Evolutionary conservation across 2,888 invertebrate genomes (phyloP).

Genomic region (Nomada flava): DNA sequence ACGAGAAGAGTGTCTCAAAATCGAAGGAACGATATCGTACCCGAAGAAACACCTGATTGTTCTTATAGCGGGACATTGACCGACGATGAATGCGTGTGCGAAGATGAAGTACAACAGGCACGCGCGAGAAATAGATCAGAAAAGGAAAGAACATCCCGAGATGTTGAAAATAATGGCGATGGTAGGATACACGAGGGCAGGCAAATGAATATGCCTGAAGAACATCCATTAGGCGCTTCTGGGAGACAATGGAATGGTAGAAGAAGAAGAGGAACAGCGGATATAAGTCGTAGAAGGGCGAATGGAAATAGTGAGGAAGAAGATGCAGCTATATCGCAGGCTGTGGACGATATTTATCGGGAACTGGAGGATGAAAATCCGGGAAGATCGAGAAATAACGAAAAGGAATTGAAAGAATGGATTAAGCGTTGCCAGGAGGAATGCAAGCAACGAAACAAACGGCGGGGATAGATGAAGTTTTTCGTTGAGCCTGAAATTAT

Average conservation of each 20-base stretch:
- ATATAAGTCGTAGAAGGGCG: not conserved
- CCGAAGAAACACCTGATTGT: not conserved
- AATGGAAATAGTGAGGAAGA: not conserved
- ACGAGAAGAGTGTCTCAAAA: not conserved
- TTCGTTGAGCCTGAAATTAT: not conserved
- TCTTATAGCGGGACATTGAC: not conserved
- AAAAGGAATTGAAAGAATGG: conserved; percentile 69
- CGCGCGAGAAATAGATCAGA: not conserved
- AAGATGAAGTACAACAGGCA: not conserved
- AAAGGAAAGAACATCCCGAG: not conserved
- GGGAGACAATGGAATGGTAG: not conserved
- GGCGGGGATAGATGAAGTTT: conserved; percentile 20
- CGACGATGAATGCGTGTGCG: not conserved
- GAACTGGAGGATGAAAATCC: not conserved
- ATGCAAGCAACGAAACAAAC: conserved; percentile 47
- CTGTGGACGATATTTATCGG: conserved; percentile 2
- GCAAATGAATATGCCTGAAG: not conserved
- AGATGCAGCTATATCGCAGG: not conserved
- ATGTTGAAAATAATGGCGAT: not conserved
- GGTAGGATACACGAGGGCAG: not conserved
- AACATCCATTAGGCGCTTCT: not conserved
- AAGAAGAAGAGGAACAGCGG: not conserved
- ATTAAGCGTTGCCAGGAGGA: conserved; percentile 66
- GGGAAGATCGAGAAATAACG: conserved; percentile 8
- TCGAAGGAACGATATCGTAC: not conserved